Evolutionary conservation across 2,797 vertebrate species (phyloP), one percentile per base, ranked within the genome.

Genomic region (Leptodactylus fallax): DNA sequence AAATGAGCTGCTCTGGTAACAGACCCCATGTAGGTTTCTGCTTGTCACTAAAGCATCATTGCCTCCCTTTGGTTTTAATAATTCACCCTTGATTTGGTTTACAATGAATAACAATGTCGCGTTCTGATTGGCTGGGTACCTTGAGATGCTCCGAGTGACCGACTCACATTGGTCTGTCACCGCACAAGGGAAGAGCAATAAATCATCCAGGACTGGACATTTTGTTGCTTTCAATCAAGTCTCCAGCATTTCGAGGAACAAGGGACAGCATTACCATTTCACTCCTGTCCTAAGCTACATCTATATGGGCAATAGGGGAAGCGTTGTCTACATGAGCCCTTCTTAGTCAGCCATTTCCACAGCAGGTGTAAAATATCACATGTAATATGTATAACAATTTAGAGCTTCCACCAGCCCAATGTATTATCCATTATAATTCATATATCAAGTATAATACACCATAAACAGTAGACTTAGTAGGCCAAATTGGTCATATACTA

Each of bases 41-140:
- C 82, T 71, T 84, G 82, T 84, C 82, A 84, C 53, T 14, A 55
- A 60, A 45, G 67, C 82, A 74, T 84, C 82, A 84, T 72, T 60
- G 49, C 25, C 16, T 71, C 25, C 69, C 82, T 84, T 72, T 74
- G 82, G 55, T 74, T 71, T 71, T 84, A 88, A 58, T 79, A 88
- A 79, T 84, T 84, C 87, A 79, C 79, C 87, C 81, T 56, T 87
- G 58, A 87, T 79, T 88, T 88, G 76, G 27, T 72, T 88, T 79
- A 80, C 49, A 67, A 78, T 83, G 67, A 78, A 87, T 63, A 87
- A 78, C 61, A 61, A 69, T 69, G 87, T 87, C 53, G 81, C 55
- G 74, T 87, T 87, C 87, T 83, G 81, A 87, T 78, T 87, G 87
- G 87, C 58, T 87, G 81, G 49, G 55, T 67, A 56, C 85, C 85